A percentile compares a stretch with the other conserved stretches of the same genome.
phyloP scores from a whole-genome alignment of 2,113 vertebrate genomes.

The Pyrgilauda ruficollis region DNA sequence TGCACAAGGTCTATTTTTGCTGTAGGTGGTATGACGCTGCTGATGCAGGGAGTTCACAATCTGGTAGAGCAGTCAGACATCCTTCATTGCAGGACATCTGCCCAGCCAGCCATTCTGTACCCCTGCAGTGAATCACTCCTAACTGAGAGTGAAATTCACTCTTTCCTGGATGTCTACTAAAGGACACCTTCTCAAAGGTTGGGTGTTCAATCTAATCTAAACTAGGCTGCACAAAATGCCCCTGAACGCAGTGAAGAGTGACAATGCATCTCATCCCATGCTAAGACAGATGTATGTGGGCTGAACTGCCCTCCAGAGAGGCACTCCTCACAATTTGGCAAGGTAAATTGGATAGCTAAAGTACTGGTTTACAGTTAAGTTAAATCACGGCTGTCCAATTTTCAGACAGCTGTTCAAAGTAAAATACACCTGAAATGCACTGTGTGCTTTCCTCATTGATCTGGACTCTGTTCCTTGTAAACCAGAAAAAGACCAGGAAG shows the following conservation, averaged over 20 bases:
- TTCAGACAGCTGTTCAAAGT: not conserved
- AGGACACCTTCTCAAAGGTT: not conserved
- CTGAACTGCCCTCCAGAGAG: not conserved
- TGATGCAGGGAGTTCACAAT: not conserved
- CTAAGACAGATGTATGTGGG: not conserved
- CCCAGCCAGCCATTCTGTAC: not conserved
- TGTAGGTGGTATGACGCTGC: rapidly evolving
- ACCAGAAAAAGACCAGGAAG: not conserved
- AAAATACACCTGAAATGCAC: not conserved
- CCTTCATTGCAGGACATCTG: not conserved
- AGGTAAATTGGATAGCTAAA: not conserved
- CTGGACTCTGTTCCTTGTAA: not conserved
- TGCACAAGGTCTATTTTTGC: not conserved
- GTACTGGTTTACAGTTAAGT: not conserved
- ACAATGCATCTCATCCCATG: not conserved
- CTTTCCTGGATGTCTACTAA: not conserved
- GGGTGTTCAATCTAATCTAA: not conserved
- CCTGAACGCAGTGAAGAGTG: not conserved
- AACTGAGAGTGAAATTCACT: not conserved
- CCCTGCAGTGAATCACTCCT: not conserved
- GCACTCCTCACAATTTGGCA: not conserved
- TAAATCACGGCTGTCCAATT: not conserved
- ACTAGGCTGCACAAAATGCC: not conserved
- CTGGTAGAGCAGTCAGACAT: not conserved
- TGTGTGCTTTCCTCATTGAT: not conserved